phyloP scores from a whole-genome alignment of 2,797 vertebrate genomes.

The Lacerta bilineata region DNA sequence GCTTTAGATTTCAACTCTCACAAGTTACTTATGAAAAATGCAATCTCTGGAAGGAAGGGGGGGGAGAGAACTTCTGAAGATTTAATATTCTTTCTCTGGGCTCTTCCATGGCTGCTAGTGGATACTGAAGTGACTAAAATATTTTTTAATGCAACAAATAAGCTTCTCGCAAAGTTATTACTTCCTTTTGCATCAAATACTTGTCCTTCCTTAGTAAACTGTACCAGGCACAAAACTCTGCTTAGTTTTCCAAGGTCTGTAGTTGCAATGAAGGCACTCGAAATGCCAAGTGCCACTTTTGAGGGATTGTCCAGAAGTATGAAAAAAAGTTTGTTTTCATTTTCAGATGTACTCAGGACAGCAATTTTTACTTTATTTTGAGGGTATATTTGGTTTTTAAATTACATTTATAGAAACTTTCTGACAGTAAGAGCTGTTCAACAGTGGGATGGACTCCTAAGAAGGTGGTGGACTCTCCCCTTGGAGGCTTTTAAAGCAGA shows the following conservation, averaged over 20 bases:
- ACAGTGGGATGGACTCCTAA: no score
- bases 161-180: constrained; percentile 66
- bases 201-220: constrained; percentile 44
- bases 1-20: constrained; percentile 75
- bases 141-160: constrained; percentile 78
- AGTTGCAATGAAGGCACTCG: neutral
- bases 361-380: neutral
- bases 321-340: neutral
- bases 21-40: constrained; percentile 78
- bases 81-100: constrained; percentile 74
- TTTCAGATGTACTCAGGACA: neutral
- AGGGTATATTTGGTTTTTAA: no score
- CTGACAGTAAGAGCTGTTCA: no score
- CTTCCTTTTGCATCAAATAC: constrained; percentile 70
- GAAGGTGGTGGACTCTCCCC: no score
- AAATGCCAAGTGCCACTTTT: neutral
- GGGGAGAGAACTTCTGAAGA: constrained; percentile 69
- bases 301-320: fast-evolving
- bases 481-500: no score
- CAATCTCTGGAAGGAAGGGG: constrained; percentile 70
- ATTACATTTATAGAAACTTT: no score
- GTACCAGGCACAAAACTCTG: constrained; percentile 48
- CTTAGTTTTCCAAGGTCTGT: constrained; percentile 1
- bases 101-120: constrained; percentile 67
- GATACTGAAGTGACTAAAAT: constrained; percentile 69